phyloP scores from a whole-genome alignment of 2,797 vertebrate genomes.

The Pantherophis vulpinus region DNA sequence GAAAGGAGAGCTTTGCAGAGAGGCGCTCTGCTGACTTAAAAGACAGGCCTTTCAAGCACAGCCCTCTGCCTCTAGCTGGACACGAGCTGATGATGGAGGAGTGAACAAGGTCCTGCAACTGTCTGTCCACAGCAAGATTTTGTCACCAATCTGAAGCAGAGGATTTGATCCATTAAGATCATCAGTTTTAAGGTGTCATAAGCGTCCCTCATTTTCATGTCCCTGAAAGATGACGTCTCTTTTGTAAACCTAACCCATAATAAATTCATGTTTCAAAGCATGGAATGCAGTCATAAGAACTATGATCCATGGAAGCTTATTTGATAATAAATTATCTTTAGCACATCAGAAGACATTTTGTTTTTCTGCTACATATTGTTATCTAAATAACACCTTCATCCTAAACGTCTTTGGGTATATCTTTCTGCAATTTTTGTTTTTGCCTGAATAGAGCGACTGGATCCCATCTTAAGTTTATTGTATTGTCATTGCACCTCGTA shows the following conservation, averaged over 20 bases:
- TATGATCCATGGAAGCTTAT: neutral
- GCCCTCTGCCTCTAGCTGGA: too few species aligned
- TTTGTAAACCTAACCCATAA: neutral
- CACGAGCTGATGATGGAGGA: too few species aligned
- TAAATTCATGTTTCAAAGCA: neutral
- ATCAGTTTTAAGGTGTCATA: neutral
- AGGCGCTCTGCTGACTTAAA: neutral
- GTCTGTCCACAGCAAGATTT: neutral
- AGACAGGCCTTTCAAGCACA: neutral
- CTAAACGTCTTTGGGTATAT: neutral
- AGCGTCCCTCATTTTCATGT: neutral
- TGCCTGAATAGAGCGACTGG: neutral
- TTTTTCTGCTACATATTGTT: neutral
- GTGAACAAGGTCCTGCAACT: neutral
- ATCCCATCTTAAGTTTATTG: too few species aligned
- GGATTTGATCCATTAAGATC: neutral
- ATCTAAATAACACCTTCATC: neutral
- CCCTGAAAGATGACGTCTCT: neutral
- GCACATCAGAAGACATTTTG: neutral
- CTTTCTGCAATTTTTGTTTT: neutral
- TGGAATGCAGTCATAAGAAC: neutral
- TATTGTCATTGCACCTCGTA: too few species aligned
- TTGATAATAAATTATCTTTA: neutral
- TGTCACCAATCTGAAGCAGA: neutral
- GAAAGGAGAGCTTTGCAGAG: neutral